These are phyloP conservation scores for Limenitis camilla DNA, from an alignment of 2,888 invertebrate genomes.

Conservation along the genomic window DNA sequence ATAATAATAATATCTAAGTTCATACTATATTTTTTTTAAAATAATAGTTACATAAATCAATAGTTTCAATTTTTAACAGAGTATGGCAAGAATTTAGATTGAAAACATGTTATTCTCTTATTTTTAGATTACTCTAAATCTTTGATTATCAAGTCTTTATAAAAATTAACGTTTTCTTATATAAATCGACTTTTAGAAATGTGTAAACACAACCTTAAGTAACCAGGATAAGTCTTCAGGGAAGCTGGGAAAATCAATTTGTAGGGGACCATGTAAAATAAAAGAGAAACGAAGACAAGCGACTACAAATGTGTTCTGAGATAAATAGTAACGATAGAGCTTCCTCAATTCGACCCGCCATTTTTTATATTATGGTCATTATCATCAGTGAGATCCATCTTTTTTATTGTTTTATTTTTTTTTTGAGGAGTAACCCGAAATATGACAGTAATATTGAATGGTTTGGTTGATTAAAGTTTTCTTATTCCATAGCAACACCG, in stretches of 20 bases:
- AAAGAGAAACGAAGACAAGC: constrained; percentile 7
- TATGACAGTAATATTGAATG: too few species aligned
- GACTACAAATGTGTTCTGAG: constrained; percentile 9
- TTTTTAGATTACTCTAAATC: too few species aligned
- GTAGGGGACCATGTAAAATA: constrained; percentile 13
- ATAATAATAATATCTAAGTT: too few species aligned
- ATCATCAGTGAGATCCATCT: constrained; percentile 3
- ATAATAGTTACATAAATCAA: too few species aligned
- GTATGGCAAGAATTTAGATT: too few species aligned
- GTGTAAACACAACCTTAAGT: background rate
- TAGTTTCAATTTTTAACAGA: too few species aligned
- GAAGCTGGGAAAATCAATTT: constrained; percentile 15
- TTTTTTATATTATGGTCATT: constrained; percentile 18
- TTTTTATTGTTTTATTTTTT: background rate
- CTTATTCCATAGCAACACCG: too few species aligned
- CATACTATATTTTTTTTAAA: too few species aligned
- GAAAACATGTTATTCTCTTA: too few species aligned
- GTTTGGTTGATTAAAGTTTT: too few species aligned
- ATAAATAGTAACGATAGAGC: constrained; percentile 12
- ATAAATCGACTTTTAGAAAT: background rate
- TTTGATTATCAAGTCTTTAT: too few species aligned
- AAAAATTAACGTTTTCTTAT: background rate
- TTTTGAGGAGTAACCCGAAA: too few species aligned
- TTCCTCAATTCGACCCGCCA: constrained; percentile 14
- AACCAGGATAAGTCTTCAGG: constrained; percentile 1